These are phyloP conservation scores for Deilephila porcellus DNA, from an alignment of 2,888 invertebrate genomes.

Conservation along the genomic window DNA sequence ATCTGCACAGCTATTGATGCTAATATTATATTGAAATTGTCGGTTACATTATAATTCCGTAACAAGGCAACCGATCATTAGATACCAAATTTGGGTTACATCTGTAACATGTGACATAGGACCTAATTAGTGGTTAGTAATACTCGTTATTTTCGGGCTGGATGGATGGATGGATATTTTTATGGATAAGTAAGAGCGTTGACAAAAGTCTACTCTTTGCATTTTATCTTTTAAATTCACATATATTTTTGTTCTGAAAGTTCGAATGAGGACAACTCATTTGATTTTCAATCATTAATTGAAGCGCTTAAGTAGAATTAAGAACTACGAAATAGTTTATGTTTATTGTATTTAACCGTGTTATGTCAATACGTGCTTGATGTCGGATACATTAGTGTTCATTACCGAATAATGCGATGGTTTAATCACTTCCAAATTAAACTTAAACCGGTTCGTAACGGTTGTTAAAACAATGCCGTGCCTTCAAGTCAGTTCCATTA, in stretches of 20 bases:
- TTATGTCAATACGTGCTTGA: not conserved
- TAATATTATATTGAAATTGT: not conserved
- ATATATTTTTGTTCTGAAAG: too few relatives aligned
- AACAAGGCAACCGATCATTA: not conserved
- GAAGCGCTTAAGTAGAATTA: too few relatives aligned
- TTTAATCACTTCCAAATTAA: not conserved
- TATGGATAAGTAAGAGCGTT: too few relatives aligned
- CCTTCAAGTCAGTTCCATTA: not conserved
- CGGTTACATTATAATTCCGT: not conserved
- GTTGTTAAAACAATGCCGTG: not conserved
- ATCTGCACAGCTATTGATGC: not conserved
- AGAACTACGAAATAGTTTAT: too few relatives aligned
- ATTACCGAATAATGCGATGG: not conserved
- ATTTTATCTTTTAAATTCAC: too few relatives aligned
- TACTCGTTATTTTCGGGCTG: not conserved
- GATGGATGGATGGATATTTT: too few relatives aligned
- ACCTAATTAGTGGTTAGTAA: not conserved
- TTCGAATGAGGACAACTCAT: too few relatives aligned
- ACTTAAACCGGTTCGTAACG: not conserved
- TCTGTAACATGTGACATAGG: constrained; percentile 5
- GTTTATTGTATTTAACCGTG: not conserved
- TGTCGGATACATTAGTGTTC: not conserved
- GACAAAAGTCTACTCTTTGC: too few relatives aligned
- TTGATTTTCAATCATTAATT: too few relatives aligned
- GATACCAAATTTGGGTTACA: not conserved